Base-by-base conservation (phyloP, 2,888 invertebrate genomes). In the Brenthis ino region DNA sequence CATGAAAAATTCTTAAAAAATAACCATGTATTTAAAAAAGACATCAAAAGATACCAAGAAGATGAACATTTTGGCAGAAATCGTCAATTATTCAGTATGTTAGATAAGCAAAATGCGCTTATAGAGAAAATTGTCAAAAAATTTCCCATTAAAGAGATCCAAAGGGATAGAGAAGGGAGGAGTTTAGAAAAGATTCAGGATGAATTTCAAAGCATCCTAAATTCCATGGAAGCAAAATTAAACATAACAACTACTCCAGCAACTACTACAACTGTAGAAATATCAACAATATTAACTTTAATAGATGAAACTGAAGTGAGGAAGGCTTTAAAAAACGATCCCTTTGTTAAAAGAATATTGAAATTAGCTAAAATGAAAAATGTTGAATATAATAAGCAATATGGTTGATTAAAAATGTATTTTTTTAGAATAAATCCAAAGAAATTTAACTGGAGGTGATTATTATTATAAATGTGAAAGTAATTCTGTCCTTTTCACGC, bases 231-330 rank as follows among this genome's bases (percentile, higher is more conserved):
- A 67, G 33, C 57, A 67, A 6, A 54, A 43, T 75, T 33, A 50
- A 79, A 56, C 28, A 66, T 2, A 61, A 72, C n/a, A 12, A 68
- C 48, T 6, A 60, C 55, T 12, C 33, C 54, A 8, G 64, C 66
- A n/a, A 64, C 58, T 1, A 63, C 65, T 33, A 65, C 73, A 6
- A 66, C 69, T 0, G 14, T 4, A 0, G 73, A 64, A 65, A 48
- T 74, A 12, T 57, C 81, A 0, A 83, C 83, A 0, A 61, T 82
- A 0, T 50, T 77, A 13, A 80, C 82, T 0, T 5, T 85, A 0
- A 75, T 90, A 0, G 88, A 89, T 13, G 86, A 88, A 68, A 80
- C 79, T 0, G 81, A 82, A 67, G 74, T 90, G 0, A 79, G 79
- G 33, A 57, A 74, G 0, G 85, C 84, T 0, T 72, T 91, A 16